Conservation (phyloP, 2,888 invertebrate species). For the Eupithecia vulgata region DNA sequence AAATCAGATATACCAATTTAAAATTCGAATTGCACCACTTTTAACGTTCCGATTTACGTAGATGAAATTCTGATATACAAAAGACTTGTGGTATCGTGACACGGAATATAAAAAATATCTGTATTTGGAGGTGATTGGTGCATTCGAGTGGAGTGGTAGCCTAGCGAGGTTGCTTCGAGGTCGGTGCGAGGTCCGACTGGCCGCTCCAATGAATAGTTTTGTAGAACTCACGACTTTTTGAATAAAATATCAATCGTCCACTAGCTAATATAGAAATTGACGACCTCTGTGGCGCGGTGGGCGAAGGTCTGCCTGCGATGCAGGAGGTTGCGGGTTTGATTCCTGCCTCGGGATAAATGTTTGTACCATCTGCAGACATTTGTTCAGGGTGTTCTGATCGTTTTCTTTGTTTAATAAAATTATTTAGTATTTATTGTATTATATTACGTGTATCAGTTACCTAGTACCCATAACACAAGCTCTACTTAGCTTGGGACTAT, state of each 20-base stretch:
- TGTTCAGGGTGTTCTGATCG: too few species aligned
- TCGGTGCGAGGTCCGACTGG: conserved; percentile 66
- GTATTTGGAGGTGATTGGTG: conserved; percentile 75
- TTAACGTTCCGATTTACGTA: conserved; percentile 52
- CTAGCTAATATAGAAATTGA: not conserved
- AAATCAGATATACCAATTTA: conserved; percentile 48
- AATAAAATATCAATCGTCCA: conserved; percentile 15
- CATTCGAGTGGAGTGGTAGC: conserved; percentile 71
- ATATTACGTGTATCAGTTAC: too few species aligned
- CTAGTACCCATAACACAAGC: too few species aligned
- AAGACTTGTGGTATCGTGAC: conserved; percentile 57
- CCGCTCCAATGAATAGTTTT: conserved; percentile 52
- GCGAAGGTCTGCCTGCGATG: too few species aligned
- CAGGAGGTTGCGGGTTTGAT: too few species aligned
- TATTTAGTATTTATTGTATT: too few species aligned
- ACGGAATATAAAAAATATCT: conserved; percentile 69
- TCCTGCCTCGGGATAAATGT: too few species aligned
- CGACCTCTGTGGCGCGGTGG: too few species aligned
- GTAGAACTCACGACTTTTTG: conserved; percentile 50
- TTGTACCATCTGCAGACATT: too few species aligned
- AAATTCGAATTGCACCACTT: conserved; percentile 60
- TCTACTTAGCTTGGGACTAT: too few species aligned
- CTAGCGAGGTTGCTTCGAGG: conserved; percentile 72
- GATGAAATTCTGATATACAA: conserved; percentile 48
- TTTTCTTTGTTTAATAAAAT: too few species aligned